Base-by-base conservation (phyloP, 2,113 vertebrate species). In the Dromas ardeola region DNA sequence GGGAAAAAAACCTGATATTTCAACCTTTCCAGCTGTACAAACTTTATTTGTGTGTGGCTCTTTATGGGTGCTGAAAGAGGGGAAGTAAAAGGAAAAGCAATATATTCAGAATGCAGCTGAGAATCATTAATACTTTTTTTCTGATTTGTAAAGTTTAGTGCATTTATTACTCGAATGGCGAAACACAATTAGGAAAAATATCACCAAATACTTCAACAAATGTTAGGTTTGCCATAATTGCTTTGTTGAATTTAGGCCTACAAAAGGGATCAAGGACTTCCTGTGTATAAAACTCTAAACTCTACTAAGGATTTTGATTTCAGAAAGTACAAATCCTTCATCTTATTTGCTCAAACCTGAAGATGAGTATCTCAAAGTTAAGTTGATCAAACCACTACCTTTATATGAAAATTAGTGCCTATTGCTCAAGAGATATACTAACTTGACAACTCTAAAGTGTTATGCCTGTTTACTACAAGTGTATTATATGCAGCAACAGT, bases 1-100 rank as follows among this genome's bases (percentile, higher is more conserved):
- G 45, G 76, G 26, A 81, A 58, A 65, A 49, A 80, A 74, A 17
- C 8, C 82, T 79, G 86, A n/a, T 81, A 94, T 40, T 71, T 85
- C 45, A 53, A 42, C 78, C 49, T 91, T 90, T 89, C 86, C 97
- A 98, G 94, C 96, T 98, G 95, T 86, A 81, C 49, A 47, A 79
- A 93, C 61, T 43, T 74, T 92, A 94, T 53, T 56, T 88, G 91
- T 96, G 88, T 97, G 97, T 97, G 96, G 97, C 52, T 97, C 45
- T 80, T 70, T 52, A 92, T 55, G 47, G 92, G 67, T 85, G 81
- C 65, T 96, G 25, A 90, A 94, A 97, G 56, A 97, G 67, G n/a
- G 56, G 55, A 95, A 92, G 62, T 86, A 84, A 92, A 91, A 91
- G 14, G 45, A 81, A 96, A 97, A 96, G 72, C 78, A 96, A 49